Percentiles rank a stretch among this genome's conserved stretches.
These are phyloP conservation scores for Isurus oxyrinchus DNA, from an alignment of 2,113 vertebrate genomes.

Conservation along the genomic window DNA sequence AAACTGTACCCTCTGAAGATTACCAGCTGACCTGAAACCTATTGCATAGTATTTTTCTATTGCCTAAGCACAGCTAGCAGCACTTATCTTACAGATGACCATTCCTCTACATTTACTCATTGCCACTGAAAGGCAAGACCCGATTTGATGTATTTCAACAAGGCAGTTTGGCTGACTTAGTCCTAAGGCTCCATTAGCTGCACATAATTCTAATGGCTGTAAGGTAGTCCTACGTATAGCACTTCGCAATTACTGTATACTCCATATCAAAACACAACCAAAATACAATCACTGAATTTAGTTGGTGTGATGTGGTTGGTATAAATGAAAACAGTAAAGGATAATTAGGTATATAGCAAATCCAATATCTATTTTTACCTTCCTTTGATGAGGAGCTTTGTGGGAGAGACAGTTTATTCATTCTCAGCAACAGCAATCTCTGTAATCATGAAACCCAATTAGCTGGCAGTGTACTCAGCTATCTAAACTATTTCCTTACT, in stretches of 20 bases:
- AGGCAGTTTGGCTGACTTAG: not conserved
- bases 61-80: not conserved
- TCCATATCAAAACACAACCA: not conserved
- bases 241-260: not conserved
- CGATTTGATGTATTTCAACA: not conserved
- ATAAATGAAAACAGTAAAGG: slow-evolving; percentile 42
- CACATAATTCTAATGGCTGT: not conserved
- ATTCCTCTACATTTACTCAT: not conserved
- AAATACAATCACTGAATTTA: slow-evolving; percentile 25
- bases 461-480: slow-evolving; percentile 79
- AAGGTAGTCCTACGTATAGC: not conserved
- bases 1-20: not conserved
- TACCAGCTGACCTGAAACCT: not conserved
- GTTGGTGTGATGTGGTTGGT: not conserved
- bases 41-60: not conserved
- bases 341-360: slow-evolving; percentile 84
- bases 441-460: slow-evolving; percentile 99
- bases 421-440: slow-evolving; percentile 92
- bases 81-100: not conserved
- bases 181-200: not conserved
- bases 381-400: slow-evolving; percentile 83
- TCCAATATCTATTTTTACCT: slow-evolving; percentile 76
- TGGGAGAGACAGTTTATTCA: slow-evolving; percentile 91
- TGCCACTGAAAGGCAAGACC: not conserved
- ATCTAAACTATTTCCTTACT: slow-evolving; percentile 85